Percentiles rank a stretch among this genome's conserved stretches.
phyloP scores from a whole-genome alignment of 2,888 invertebrate genomes.

The Melinaea marsaeus region DNA sequence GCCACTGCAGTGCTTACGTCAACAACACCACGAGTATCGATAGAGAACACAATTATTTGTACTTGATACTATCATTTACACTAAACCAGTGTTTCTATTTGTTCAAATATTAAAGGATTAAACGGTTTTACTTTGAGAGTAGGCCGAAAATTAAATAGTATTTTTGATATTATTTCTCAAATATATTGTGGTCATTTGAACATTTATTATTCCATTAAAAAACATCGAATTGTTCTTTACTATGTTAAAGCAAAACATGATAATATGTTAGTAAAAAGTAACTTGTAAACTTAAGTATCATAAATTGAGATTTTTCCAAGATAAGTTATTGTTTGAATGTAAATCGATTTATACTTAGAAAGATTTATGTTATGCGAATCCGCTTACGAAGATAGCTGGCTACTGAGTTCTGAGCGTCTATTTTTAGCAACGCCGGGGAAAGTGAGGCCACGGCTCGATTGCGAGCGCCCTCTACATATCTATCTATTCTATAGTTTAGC shows the following conservation, averaged over 20 bases:
- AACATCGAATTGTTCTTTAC: no score
- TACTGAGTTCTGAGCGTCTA: slow-evolving; percentile 66
- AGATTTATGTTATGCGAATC: slow-evolving; percentile 32
- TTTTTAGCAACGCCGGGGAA: slow-evolving; percentile 71
- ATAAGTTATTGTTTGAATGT: slow-evolving; percentile 22
- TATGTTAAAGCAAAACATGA: neutral
- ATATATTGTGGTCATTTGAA: no score
- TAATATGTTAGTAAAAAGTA: neutral
- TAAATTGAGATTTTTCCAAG: neutral
- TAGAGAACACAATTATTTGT: no score
- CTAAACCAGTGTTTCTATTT: no score
- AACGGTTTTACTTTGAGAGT: no score
- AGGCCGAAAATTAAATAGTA: no score
- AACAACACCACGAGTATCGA: no score
- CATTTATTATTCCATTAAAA: no score
- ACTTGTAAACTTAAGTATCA: slow-evolving; percentile 1
- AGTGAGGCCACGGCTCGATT: slow-evolving; percentile 60
- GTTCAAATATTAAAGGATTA: no score
- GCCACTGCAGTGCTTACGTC: no score
- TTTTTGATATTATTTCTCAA: no score
- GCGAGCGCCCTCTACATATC: slow-evolving; percentile 55
- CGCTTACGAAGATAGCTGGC: slow-evolving; percentile 46
- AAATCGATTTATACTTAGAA: slow-evolving; percentile 24
- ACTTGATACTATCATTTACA: no score
- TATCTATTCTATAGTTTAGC: slow-evolving; percentile 20